phyloP scores from a whole-genome alignment of 2,113 vertebrate species.

The Crotalus horridus region DNA sequence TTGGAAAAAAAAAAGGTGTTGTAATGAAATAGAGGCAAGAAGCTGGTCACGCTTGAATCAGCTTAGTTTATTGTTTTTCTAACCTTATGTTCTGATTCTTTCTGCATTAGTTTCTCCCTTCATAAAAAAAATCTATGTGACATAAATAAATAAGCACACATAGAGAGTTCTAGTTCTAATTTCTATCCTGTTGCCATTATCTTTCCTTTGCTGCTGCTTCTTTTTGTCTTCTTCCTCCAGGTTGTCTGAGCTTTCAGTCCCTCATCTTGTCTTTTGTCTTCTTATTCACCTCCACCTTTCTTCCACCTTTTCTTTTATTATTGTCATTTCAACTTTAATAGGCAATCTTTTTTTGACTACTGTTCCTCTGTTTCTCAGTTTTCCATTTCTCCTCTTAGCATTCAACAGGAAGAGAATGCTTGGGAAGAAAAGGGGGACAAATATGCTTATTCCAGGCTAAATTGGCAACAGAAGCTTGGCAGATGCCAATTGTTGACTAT shows the following conservation, averaged over 20 bases:
- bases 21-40: background rate
- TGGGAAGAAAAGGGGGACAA: background rate
- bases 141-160: background rate
- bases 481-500: background rate
- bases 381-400: background rate
- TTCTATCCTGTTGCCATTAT: background rate
- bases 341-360: background rate
- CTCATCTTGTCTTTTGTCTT: background rate
- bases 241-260: background rate
- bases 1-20: background rate
- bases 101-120: background rate
- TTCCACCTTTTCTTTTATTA: background rate
- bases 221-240: background rate
- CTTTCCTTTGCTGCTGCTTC: background rate
- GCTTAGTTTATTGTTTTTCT: background rate
- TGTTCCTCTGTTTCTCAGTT: background rate
- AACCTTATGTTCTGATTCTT: background rate
- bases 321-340: background rate
- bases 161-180: background rate
- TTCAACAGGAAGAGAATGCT: background rate
- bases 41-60: background rate
- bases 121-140: background rate
- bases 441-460: background rate
- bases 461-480: background rate
- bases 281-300: background rate